Evolutionary conservation across 2,113 vertebrate species (phyloP).

Genomic region (Thamnaconus septentrionalis): DNA sequence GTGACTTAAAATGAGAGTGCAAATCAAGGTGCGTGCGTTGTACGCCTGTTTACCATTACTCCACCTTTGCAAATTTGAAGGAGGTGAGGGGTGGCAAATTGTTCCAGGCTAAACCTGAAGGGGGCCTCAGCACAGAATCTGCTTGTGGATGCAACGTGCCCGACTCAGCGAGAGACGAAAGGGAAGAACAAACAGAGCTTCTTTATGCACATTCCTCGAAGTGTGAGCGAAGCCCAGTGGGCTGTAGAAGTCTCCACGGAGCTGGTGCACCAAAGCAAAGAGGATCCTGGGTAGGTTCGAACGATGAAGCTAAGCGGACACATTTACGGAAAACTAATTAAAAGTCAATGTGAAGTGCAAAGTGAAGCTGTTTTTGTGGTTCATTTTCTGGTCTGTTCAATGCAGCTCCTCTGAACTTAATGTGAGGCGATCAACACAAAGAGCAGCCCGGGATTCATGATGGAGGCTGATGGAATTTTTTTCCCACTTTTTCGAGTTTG

Average conservation of each 20-base stretch:
- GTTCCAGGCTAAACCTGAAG: conserved; percentile 55
- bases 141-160: conserved; percentile 30
- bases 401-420: no score
- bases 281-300: conserved; percentile 23
- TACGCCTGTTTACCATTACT: neutral
- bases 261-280: conserved; percentile 13
- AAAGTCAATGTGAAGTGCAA: conserved; percentile 25
- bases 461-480: no score
- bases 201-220: conserved; percentile 51
- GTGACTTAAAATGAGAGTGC: conserved; percentile 17
- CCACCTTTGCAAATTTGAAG: conserved; percentile 44
- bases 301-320: conserved; percentile 31
- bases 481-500: no score
- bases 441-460: no score
- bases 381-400: no score
- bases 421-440: no score
- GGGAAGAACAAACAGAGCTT: conserved; percentile 49
- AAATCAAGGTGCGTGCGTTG: neutral
- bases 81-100: conserved; percentile 44
- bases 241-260: conserved; percentile 10
- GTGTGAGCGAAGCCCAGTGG: conserved; percentile 28
- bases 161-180: conserved; percentile 22
- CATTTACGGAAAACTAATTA: conserved; percentile 43
- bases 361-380: neutral
- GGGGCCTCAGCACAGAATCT: conserved; percentile 40